Evolutionary conservation across 2,113 vertebrate genomes (phyloP).

Genomic region (Eurypyga helias): DNA sequence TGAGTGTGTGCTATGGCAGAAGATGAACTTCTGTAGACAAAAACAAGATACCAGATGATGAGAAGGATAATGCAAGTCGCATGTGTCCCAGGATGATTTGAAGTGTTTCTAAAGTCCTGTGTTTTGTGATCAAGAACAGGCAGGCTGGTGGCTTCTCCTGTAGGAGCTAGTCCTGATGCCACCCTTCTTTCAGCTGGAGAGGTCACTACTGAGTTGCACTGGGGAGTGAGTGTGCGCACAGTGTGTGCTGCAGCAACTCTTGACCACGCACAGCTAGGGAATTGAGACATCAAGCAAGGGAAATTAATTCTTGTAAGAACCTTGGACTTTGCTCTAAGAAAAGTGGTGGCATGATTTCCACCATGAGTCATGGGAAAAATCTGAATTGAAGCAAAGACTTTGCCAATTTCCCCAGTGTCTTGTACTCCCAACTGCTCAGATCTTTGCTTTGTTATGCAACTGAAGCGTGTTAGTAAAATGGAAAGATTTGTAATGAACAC

Average conservation of each 20-base stretch:
- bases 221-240: background rate
- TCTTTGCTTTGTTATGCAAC: background rate
- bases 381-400: background rate
- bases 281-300: background rate
- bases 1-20: background rate
- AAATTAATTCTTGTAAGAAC: conserved; percentile 15
- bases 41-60: background rate
- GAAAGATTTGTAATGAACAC: background rate
- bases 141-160: background rate
- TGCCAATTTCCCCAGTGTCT: background rate
- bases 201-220: conserved; percentile 49
- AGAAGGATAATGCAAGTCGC: background rate
- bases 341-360: background rate
- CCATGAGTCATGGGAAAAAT: background rate
- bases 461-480: background rate
- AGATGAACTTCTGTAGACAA: background rate
- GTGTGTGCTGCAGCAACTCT: background rate
- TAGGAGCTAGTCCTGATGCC: background rate
- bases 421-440: background rate
- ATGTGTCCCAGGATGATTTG: background rate
- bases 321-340: conserved; percentile 16
- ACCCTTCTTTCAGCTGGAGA: conserved; percentile 49
- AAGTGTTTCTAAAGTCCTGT: background rate
- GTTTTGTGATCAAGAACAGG: background rate
- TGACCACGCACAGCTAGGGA: conserved; percentile 19